Evolutionary conservation across 2,113 vertebrate genomes (phyloP), one percentile per base, ranked within the genome.

Genomic region (Hyla sarda): DNA sequence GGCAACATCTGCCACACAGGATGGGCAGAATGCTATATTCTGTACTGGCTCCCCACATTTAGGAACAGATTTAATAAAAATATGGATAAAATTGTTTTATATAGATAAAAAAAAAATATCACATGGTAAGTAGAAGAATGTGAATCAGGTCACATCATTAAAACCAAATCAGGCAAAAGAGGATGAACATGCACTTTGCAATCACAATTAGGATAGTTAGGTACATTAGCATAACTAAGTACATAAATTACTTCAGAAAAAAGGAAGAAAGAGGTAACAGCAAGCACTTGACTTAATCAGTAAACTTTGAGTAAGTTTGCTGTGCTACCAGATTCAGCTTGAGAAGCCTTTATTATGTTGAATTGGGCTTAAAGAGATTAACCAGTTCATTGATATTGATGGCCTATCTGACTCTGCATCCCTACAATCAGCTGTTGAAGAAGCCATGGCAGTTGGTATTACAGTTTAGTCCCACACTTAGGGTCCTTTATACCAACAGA

Each of bases 201-300:
- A 81, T 81, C 34, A 81, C 65, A 65, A 81, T 81, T 81, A 81
- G 58, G 14, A 81, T 47, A 81, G 56, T 54, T 81, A 81, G 65
- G 56, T 65, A 13, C 78, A 81, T 81, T 81, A 62, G 9, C 78
- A 81, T 81, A 79, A 58, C 30, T 79, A 79, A 81, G 21, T 47
- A 28, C n/a, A 65, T 37, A 65, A 62, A 81, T 81, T 41, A 47
- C 34, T 65, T 45, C 0, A 47, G 9, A 28, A 81, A 28, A 81
- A 37, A 34, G 9, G 19, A 80, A 45, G 10, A 32, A 11, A 54
- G 17, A 60, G 21, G 21, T 45, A 6, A 34, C 37, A 77, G 17
- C 74, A 54, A 10, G 1, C 25, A 77, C 74, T 77, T 50, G n/a
- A 77, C 28, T 50, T 32, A 77, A 77, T 28, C 11, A 74, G 41